A percentile compares a stretch with the other conserved stretches of the same genome.
Conservation (phyloP, 2,888 invertebrate genomes). For the Apodemia zela region DNA sequence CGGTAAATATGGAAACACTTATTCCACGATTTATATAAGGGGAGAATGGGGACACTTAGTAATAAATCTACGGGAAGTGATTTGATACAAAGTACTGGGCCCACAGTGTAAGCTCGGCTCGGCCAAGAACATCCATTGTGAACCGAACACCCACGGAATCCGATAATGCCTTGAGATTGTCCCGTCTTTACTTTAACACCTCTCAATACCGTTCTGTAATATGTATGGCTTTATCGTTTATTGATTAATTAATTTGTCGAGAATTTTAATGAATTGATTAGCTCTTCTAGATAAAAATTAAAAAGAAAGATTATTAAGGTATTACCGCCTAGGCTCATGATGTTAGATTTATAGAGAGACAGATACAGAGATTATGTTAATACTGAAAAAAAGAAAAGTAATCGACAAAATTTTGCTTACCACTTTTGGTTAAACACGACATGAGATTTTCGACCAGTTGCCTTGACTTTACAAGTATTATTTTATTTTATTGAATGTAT, state of each 20-base stretch:
- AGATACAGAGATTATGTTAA: too few relatives aligned
- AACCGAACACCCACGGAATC: conserved; percentile 69
- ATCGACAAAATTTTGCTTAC: too few relatives aligned
- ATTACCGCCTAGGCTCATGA: too few relatives aligned
- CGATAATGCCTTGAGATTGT: conserved; percentile 78
- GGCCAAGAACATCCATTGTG: conserved; percentile 73
- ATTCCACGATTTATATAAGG: conserved; percentile 73
- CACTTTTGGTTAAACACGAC: too few relatives aligned
- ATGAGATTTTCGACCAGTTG: too few relatives aligned
- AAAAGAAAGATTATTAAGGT: not conserved
- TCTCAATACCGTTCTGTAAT: conserved; percentile 44
- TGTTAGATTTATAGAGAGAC: too few relatives aligned
- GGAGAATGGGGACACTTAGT: conserved; percentile 64
- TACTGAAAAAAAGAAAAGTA: too few relatives aligned
- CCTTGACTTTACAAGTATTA: too few relatives aligned
- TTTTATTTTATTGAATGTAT: too few relatives aligned
- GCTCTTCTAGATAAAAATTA: not conserved
- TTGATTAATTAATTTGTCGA: conserved; percentile 41
- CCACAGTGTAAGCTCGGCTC: conserved; percentile 68
- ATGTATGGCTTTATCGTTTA: conserved; percentile 35
- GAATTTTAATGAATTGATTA: conserved; percentile 32
- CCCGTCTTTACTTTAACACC: conserved; percentile 74
- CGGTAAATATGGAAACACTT: conserved; percentile 79
- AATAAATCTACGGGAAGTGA: conserved; percentile 77
- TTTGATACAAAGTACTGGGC: conserved; percentile 77